A percentile compares a stretch with the other conserved stretches of the same genome.
Evolutionary conservation across 2,888 invertebrate species (phyloP).

Genomic region (Leptinotarsa rubiginosa): DNA sequence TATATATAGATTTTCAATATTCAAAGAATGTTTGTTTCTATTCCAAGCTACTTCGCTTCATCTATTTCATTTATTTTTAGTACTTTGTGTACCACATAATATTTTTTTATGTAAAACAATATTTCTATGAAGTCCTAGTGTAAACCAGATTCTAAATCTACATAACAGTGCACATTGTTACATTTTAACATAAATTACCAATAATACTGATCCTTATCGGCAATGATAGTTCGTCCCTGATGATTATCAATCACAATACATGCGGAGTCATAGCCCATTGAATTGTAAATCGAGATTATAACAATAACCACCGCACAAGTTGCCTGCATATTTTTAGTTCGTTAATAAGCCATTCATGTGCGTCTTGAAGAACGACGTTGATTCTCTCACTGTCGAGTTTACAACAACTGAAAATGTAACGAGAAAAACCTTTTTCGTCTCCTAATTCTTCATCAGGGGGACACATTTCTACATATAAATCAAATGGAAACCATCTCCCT

Average conservation of each 20-base stretch:
- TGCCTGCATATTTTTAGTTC: conserved; percentile 58
- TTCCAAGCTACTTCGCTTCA: too few relatives aligned
- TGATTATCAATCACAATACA: conserved; percentile 60
- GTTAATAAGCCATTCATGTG: conserved; percentile 56
- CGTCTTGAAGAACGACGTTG: conserved; percentile 22
- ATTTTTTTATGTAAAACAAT: neutral
- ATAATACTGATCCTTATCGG: conserved; percentile 45
- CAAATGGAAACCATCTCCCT: too few relatives aligned
- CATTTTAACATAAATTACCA: conserved; percentile 36
- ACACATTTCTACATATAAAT: too few relatives aligned
- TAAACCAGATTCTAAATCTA: conserved; percentile 11
- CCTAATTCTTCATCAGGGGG: too few relatives aligned
- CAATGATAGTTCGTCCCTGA: conserved; percentile 45
- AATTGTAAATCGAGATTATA: conserved; percentile 61
- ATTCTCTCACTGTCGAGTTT: conserved; percentile 14
- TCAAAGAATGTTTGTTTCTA: too few relatives aligned
- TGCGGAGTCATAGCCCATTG: conserved; percentile 62
- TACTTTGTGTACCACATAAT: conserved; percentile 11
- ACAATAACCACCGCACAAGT: conserved; percentile 59
- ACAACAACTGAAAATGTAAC: neutral
- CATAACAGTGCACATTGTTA: conserved; percentile 34
- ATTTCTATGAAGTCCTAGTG: neutral
- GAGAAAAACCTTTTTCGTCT: too few relatives aligned
- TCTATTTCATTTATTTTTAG: too few relatives aligned
- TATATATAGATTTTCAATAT: too few relatives aligned